Evolutionary conservation across 2,797 vertebrate genomes (phyloP), one percentile per base, ranked within the genome.

Genomic region (Pangasius larnaudii): DNA sequence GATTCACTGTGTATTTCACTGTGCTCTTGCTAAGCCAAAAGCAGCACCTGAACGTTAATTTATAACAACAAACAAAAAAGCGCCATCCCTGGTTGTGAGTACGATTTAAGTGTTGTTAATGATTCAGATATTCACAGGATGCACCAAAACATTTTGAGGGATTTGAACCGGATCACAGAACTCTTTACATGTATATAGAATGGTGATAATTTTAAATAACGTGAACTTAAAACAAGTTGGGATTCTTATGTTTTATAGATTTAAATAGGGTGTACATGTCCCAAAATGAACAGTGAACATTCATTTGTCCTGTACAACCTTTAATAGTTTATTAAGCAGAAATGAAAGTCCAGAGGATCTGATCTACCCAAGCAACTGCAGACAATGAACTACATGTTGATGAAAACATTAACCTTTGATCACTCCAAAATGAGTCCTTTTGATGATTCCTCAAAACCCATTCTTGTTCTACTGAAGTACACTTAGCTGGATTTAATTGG

Each of bases 401-500:
- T 42, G 22, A 19, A 42, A 61, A 39, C 24, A 61, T 81, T 61
- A n/a, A n/a, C 24, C 42, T 11, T 9, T 14, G 11, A 42, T 5
- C 22, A n/a, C 36, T 79, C 77, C 4, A 59, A 27, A 81, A 59
- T 61, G 2, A 42, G 56, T 82, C 7, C 27, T 63, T 82, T 42
- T n/a, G 7, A 65, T 49, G 39, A 83, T 27, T 83, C 42, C 16
- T 22, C 82, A 51, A 63, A 69, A 36, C n/a, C 13, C 11, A 51
- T 14, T 53, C 2, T 69, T 63, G 14, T 71, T 67, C 19, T 13
- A 36, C 18, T 71, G 3, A 90, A 58, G 7, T 10, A 53, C 30
- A 33, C 53, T 74, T 79, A 91, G 89, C 91, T 89, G 33, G 72
- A 72, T 85, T 87, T 87, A 59, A 98, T 93, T 30, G 96, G 88